phyloP scores from a whole-genome alignment of 2,797 vertebrate species.

The Lagocephalus sceleratus region DNA sequence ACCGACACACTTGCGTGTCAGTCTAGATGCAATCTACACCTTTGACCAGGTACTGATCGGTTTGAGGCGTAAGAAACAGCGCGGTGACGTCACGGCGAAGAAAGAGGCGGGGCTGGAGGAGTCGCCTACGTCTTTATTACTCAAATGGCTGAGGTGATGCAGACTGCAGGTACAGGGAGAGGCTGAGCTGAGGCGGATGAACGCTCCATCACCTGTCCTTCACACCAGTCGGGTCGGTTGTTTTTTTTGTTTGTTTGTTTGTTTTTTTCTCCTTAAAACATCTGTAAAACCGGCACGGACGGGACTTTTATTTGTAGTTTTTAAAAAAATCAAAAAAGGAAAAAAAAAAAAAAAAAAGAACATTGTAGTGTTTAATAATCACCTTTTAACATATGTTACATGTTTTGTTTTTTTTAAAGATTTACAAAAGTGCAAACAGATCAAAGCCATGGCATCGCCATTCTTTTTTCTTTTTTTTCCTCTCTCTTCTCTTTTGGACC shows the following conservation, averaged over 20 bases:
- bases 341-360: slow-evolving; percentile 18
- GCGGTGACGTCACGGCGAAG: background rate
- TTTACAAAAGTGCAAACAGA: slow-evolving; percentile 77
- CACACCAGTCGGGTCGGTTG: slow-evolving; percentile 79
- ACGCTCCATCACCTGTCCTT: slow-evolving; percentile 72
- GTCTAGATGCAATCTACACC: too few relatives aligned
- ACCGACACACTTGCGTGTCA: too few relatives aligned
- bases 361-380: slow-evolving; percentile 48
- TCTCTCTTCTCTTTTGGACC: slow-evolving; percentile 7
- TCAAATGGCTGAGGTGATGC: slow-evolving; percentile 70
- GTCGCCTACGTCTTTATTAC: slow-evolving; percentile 73
- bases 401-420: slow-evolving; percentile 36
- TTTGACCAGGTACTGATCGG: too few relatives aligned
- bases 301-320: slow-evolving; percentile 34
- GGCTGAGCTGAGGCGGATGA: slow-evolving; percentile 61
- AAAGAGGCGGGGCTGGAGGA: slow-evolving; percentile 47
- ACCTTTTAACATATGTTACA: slow-evolving; percentile 59
- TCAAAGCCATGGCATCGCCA: slow-evolving; percentile 42
- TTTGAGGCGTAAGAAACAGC: too few relatives aligned
- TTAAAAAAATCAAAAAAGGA: slow-evolving; percentile 1
- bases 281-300: slow-evolving; percentile 38
- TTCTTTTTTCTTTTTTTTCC: slow-evolving; percentile 4
- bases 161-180: slow-evolving; percentile 66
- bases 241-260: too few relatives aligned
- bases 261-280: slow-evolving; percentile 23